Evolutionary conservation across 2,113 vertebrate species (phyloP).

Genomic region (Candoia aspera): DNA sequence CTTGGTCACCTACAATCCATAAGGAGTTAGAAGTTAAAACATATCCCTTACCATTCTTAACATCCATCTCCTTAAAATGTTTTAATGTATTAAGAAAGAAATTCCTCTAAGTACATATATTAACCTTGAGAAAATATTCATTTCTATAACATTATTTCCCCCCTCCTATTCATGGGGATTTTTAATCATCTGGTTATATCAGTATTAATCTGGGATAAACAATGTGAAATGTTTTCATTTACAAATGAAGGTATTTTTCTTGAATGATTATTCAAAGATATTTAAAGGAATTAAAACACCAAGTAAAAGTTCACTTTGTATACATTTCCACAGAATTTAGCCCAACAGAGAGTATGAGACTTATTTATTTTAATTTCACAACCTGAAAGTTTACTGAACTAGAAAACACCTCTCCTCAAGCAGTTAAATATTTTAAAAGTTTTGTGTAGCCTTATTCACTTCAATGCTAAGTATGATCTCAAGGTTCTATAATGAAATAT

Average conservation of each 20-base stretch:
- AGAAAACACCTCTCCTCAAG: neutral
- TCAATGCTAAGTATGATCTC: neutral
- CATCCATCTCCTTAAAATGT: neutral
- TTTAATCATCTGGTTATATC: neutral
- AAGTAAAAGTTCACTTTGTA: neutral
- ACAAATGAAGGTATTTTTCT: neutral
- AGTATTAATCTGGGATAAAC: neutral
- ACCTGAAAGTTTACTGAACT: neutral
- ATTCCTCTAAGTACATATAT: neutral
- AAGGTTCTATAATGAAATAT: neutral
- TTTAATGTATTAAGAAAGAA: neutral
- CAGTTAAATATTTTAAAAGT: neutral
- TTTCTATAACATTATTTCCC: neutral
- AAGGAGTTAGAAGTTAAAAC: neutral
- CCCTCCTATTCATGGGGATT: neutral
- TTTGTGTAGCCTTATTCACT: neutral
- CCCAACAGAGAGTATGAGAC: neutral
- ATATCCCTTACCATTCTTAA: neutral
- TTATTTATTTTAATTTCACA: neutral
- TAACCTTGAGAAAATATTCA: neutral
- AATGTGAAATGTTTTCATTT: neutral
- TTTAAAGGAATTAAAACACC: neutral
- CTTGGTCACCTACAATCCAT: neutral
- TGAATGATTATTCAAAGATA: neutral
- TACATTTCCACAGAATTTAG: neutral